These are phyloP conservation scores for Podocnemis expansa DNA, from an alignment of 2,113 vertebrate species.

Conservation along the genomic window DNA sequence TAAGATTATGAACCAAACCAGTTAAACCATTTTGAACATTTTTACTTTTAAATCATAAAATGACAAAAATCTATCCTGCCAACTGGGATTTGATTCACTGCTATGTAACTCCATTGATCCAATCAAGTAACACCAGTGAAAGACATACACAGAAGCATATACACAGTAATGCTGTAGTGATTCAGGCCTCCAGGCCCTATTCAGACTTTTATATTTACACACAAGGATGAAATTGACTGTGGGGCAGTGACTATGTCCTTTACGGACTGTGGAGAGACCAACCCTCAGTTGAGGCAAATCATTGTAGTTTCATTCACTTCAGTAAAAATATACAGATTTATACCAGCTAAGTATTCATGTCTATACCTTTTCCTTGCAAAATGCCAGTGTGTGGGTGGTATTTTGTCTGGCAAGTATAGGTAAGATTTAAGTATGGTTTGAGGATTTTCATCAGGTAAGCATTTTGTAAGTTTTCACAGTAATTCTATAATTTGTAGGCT, in stretches of 20 bases:
- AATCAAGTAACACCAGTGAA: neutral
- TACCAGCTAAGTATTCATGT: conserved; percentile 7
- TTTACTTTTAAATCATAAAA: neutral
- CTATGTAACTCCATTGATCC: neutral
- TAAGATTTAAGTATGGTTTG: neutral
- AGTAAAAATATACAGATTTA: conserved; percentile 35
- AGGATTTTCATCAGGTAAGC: neutral
- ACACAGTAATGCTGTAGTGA: neutral
- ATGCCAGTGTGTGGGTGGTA: neutral
- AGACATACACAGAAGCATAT: neutral
- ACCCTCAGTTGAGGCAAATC: conserved; percentile 20
- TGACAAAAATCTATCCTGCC: neutral
- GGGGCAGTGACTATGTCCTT: neutral
- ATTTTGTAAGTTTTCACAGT: neutral
- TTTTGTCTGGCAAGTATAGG: neutral
- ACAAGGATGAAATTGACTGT: neutral
- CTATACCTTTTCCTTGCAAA: conserved; percentile 4
- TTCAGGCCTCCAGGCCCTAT: neutral
- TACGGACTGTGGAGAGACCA: neutral
- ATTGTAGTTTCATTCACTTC: conserved; percentile 17
- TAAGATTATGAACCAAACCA: neutral
- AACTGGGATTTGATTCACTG: fast-evolving
- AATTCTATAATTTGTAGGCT: neutral
- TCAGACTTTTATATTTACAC: neutral
- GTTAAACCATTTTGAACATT: neutral